Percentiles rank a stretch among this genome's conserved stretches.
Conservation (phyloP, 2,797 vertebrate species). For the Mastacembelus armatus region DNA sequence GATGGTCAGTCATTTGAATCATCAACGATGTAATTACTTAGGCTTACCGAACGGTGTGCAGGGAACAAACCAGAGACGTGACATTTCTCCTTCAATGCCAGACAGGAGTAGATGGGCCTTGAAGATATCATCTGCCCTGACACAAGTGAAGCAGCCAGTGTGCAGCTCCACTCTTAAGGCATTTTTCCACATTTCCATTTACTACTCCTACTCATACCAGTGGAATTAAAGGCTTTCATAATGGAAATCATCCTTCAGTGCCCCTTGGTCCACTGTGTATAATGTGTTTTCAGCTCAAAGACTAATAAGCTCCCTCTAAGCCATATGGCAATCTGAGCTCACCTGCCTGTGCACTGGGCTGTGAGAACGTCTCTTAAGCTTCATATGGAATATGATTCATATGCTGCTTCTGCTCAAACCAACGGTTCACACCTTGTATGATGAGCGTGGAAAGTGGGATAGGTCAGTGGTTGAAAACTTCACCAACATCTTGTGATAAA, state of each 20-base stretch:
- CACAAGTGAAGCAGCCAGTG: background rate
- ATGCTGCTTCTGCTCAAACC: conserved; percentile 42
- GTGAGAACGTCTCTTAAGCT: conserved; percentile 52
- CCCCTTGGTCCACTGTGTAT: conserved; percentile 68
- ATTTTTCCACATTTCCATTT: conserved; percentile 16
- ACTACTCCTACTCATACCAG: conserved; percentile 14
- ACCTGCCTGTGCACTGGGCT: conserved; percentile 52
- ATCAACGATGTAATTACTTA: conserved; percentile 23
- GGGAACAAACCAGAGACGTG: conserved; percentile 5
- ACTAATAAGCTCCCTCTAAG: conserved; percentile 70
- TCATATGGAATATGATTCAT: conserved; percentile 50
- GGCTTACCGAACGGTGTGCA: conserved; percentile 6
- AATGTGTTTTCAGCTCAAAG: conserved; percentile 70
- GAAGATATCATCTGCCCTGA: conserved; percentile 10
- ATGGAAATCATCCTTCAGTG: conserved; percentile 63
- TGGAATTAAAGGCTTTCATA: conserved; percentile 70
- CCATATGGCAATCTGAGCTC: conserved; percentile 59
- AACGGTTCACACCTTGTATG: conserved; percentile 28
- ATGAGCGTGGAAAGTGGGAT: conserved; percentile 21
- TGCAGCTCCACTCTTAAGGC: conserved; percentile 26
- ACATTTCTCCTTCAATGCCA: conserved; percentile 12
- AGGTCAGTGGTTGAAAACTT: conserved; percentile 48
- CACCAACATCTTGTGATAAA: conserved; percentile 44
- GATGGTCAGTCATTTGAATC: conserved; percentile 6
- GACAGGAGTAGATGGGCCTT: background rate